phyloP scores from a whole-genome alignment of 2,113 vertebrate genomes.

The Peucedramus taeniatus region DNA sequence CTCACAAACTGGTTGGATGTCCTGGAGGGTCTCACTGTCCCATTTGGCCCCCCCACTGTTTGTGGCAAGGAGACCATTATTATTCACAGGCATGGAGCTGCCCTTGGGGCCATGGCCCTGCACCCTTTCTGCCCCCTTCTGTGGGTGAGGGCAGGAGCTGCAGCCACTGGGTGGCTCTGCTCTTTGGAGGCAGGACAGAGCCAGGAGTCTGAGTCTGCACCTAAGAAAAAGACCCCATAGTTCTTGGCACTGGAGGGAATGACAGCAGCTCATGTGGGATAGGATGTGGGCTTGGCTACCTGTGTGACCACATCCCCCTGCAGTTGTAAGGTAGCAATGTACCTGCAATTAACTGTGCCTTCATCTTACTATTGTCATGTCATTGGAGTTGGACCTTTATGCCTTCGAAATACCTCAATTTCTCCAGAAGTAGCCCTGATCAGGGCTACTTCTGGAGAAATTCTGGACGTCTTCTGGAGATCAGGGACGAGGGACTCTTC shows the following conservation, averaged over 20 bases:
- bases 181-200: not conserved
- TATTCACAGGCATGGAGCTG: not conserved
- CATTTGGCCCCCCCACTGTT: rapidly evolving
- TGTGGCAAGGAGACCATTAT: not conserved
- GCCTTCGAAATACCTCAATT: not conserved
- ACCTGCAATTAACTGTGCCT: not conserved
- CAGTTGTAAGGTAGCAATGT: rapidly evolving
- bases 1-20: rapidly evolving
- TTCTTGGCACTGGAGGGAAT: not conserved
- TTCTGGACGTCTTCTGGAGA: too few species aligned
- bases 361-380: not conserved
- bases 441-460: too few species aligned
- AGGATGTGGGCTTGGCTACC: not conserved
- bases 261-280: not conserved
- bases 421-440: not conserved
- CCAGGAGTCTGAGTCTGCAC: not conserved
- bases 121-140: not conserved
- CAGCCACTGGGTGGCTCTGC: not conserved
- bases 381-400: not conserved
- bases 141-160: not conserved
- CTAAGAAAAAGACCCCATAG: not conserved
- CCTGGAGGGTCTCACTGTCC: not conserved
- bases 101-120: not conserved
- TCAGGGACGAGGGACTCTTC: not conserved
- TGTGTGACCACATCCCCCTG: rapidly evolving